Evolutionary conservation across 30 jellyfish, hydroid and myxozoan genomes (phyloP).

Genomic region (Clytia hemisphaerica): DNA sequence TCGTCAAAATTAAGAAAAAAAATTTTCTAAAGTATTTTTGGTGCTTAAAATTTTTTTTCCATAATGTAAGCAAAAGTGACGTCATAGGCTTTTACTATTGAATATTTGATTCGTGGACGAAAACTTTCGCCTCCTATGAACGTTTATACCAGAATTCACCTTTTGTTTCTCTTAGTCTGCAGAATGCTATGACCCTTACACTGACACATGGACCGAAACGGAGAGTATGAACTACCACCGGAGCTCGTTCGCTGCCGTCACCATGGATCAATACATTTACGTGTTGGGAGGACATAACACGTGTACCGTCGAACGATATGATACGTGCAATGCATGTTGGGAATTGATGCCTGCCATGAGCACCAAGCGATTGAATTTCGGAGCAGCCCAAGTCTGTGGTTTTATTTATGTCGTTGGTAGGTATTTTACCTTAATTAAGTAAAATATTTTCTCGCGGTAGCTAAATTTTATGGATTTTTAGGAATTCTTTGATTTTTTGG

Average conservation of each 20-base stretch:
- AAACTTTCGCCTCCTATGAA: too few relatives aligned
- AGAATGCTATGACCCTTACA: slow-evolving; percentile 63
- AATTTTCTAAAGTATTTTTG: too few relatives aligned
- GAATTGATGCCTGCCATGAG: slow-evolving; percentile 95
- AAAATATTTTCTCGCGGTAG: too few relatives aligned
- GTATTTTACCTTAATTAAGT: too few relatives aligned
- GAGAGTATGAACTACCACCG: slow-evolving; percentile 74
- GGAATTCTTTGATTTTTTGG: too few relatives aligned
- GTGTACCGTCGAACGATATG: slow-evolving; percentile 81
- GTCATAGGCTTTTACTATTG: too few relatives aligned
- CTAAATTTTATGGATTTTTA: too few relatives aligned
- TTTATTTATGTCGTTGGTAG: slow-evolving; percentile 90
- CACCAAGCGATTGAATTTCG: slow-evolving; percentile 79
- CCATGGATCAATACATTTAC: slow-evolving; percentile 70
- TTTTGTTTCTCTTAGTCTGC: slow-evolving; percentile 46
- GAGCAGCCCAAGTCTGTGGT: slow-evolving; percentile 89
- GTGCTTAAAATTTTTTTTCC: too few relatives aligned
- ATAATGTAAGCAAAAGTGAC: too few relatives aligned
- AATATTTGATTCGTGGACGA: too few relatives aligned
- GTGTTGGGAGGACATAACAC: slow-evolving; percentile 81
- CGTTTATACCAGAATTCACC: too few relatives aligned
- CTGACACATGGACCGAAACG: slow-evolving; percentile 46
- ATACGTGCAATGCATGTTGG: slow-evolving; percentile 68
- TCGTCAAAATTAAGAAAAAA: too few relatives aligned
- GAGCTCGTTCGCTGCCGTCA: slow-evolving; percentile 86